Conservation (phyloP, 2,888 invertebrate genomes). For the Chironomus tentans region DNA sequence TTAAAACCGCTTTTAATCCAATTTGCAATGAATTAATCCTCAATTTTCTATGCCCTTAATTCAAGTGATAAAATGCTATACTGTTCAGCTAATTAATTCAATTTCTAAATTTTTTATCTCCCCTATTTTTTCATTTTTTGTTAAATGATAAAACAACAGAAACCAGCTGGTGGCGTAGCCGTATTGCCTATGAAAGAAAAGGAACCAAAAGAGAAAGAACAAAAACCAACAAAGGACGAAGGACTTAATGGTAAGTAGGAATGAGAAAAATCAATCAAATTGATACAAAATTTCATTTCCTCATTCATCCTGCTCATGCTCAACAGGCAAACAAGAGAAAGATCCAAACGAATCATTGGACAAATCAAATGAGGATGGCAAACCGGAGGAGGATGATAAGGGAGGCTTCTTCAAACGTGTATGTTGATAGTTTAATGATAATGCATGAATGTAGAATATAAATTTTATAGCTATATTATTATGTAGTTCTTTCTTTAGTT, state of each 20-base stretch:
- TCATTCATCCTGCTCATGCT: constrained; percentile 23
- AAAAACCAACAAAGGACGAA: constrained; percentile 44
- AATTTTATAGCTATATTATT: constrained; percentile 8
- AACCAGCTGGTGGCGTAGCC: constrained; percentile 74
- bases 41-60: not conserved
- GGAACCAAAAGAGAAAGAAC: constrained; percentile 46
- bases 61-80: not conserved
- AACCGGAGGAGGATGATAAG: constrained; percentile 35
- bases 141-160: constrained; percentile 46
- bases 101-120: not conserved
- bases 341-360: constrained; percentile 43
- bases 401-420: constrained; percentile 19
- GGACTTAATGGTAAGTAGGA: constrained; percentile 34
- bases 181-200: constrained; percentile 58
- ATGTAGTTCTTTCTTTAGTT: constrained; percentile 27
- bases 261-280: constrained; percentile 4
- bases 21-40: not conserved
- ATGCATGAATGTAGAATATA: not conserved
- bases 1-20: not conserved
- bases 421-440: not conserved
- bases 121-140: not conserved
- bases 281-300: not conserved
- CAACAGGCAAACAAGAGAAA: constrained; percentile 44
- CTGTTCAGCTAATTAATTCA: not conserved
- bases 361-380: constrained; percentile 44